These are phyloP conservation scores for Eubasilissa regina DNA, from an alignment of 1,140 invertebrate species.

Conservation along the genomic window DNA sequence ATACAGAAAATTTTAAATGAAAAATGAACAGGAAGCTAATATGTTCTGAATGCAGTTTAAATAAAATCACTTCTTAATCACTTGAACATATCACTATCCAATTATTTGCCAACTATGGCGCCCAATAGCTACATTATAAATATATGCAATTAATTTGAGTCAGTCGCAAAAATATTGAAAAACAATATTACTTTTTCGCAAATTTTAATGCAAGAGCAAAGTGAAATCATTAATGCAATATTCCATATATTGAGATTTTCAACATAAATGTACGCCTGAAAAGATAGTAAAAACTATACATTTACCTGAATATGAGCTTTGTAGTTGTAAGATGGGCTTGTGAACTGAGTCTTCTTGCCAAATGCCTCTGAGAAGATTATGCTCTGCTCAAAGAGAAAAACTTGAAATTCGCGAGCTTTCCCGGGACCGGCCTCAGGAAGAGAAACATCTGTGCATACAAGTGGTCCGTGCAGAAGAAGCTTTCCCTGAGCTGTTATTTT, in stretches of 20 bases:
- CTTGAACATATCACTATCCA: too few species aligned
- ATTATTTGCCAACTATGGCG: too few species aligned
- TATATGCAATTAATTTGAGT: too few species aligned
- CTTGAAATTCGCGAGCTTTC: slow-evolving; percentile 91
- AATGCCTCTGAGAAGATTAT: slow-evolving; percentile 97
- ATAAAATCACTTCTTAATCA: too few species aligned
- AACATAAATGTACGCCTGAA: neutral
- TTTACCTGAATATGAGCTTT: slow-evolving; percentile 96
- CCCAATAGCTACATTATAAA: too few species aligned
- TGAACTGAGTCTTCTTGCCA: slow-evolving; percentile 94
- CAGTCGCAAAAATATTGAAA: too few species aligned
- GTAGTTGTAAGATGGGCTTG: slow-evolving; percentile 95
- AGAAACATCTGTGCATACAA: slow-evolving; percentile 85
- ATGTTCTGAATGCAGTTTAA: too few species aligned
- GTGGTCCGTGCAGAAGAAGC: slow-evolving; percentile 90
- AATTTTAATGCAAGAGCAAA: too few species aligned
- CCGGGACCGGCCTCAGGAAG: slow-evolving; percentile 73
- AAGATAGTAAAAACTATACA: slow-evolving; percentile 4
- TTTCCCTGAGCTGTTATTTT: slow-evolving; percentile 99
- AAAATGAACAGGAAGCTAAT: too few species aligned
- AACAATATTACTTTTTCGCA: too few species aligned
- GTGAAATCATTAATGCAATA: neutral
- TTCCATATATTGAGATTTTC: neutral
- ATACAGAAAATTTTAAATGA: too few species aligned
- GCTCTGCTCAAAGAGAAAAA: slow-evolving; percentile 98